These are phyloP conservation scores for Scolopax rusticola DNA, from an alignment of 2,797 vertebrate species.

Conservation along the genomic window DNA sequence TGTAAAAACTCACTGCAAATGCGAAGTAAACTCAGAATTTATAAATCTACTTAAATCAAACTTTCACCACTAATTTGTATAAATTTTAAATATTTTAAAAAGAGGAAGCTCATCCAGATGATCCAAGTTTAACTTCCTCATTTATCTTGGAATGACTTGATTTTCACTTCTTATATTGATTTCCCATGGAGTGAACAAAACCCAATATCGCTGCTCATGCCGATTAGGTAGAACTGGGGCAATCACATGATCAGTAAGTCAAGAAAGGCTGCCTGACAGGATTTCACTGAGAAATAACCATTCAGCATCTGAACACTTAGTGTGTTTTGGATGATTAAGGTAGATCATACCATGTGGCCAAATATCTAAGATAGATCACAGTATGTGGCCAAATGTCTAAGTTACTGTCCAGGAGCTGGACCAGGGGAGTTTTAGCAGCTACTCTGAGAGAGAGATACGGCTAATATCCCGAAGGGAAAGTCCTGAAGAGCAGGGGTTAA, in stretches of 20 bases:
- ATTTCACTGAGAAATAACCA: background rate
- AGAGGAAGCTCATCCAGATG: background rate
- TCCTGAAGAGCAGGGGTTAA: background rate
- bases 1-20: background rate
- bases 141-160: constrained; percentile 4
- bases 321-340: background rate
- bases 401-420: accelerated
- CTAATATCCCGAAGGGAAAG: background rate
- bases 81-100: background rate
- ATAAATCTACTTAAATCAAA: background rate
- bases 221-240: background rate
- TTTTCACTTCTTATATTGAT: background rate
- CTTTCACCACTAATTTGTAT: background rate
- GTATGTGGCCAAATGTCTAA: background rate
- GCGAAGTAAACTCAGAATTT: background rate
- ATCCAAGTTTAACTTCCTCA: background rate
- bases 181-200: background rate
- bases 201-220: background rate
- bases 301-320: background rate
- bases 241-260: background rate
- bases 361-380: background rate
- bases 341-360: accelerated
- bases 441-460: background rate
- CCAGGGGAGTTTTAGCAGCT: background rate
- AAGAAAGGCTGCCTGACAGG: background rate